A percentile compares a stretch with the other conserved stretches of the same genome.
These are phyloP conservation scores for Campylorhamphus procurvoides DNA, from an alignment of 2,113 vertebrate genomes.

Conservation along the genomic window DNA sequence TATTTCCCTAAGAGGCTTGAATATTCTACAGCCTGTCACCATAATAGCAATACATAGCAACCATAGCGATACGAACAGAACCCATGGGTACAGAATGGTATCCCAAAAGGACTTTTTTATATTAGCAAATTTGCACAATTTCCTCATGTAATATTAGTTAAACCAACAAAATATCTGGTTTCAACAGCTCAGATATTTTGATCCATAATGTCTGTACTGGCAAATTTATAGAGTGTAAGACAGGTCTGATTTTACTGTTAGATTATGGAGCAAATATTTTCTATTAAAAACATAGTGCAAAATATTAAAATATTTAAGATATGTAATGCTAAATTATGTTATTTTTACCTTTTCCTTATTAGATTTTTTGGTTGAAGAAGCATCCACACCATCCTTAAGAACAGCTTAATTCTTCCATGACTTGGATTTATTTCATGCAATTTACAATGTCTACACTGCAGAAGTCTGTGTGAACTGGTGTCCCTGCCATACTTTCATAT, in stretches of 20 bases:
- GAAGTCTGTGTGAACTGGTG: not conserved
- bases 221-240: not conserved
- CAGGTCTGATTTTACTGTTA: not conserved
- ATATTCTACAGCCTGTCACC: not conserved
- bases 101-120: not conserved
- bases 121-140: not conserved
- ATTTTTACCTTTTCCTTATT: not conserved
- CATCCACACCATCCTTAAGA: not conserved
- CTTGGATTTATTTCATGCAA: not conserved
- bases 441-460: not conserved
- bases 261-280: not conserved
- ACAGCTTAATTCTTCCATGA: not conserved
- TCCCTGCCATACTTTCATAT: not conserved
- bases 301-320: not conserved
- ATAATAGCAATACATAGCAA: not conserved
- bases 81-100: accelerated
- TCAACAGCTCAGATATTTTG: not conserved
- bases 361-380: not conserved
- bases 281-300: not conserved
- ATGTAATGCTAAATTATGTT: not conserved
- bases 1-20: not conserved
- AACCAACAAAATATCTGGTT: not conserved
- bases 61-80: not conserved
- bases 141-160: not conserved
- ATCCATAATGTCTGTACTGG: not conserved